Evolutionary conservation across 2,113 vertebrate species (phyloP).

Genomic region (Tachysurus fulvidraco): DNA sequence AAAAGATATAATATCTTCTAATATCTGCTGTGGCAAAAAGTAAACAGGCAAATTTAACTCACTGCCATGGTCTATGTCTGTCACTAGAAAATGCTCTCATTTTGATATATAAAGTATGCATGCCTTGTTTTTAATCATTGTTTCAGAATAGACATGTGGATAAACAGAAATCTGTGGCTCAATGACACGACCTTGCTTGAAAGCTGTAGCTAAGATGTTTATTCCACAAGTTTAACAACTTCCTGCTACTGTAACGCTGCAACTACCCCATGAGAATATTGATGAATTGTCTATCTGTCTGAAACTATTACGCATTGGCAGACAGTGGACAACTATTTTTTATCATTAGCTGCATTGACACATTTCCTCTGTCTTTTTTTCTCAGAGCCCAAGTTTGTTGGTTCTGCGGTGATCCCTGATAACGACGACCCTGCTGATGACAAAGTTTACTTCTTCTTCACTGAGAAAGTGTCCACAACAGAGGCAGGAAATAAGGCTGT

Average conservation of each 20-base stretch:
- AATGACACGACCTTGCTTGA: neutral
- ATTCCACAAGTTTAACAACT: neutral
- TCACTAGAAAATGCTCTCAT: neutral
- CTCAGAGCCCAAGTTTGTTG: conserved; percentile 92
- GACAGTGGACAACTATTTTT: neutral
- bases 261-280: neutral
- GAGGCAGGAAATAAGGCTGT: conserved; percentile 80
- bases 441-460: conserved; percentile 97
- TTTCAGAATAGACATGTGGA: neutral
- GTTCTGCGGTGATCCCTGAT: conserved; percentile 88
- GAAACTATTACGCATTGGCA: neutral
- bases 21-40: neutral
- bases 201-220: neutral
- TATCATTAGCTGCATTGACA: neutral
- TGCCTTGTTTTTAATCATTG: neutral
- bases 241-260: neutral
- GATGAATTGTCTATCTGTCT: neutral
- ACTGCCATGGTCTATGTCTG: neutral
- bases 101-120: neutral
- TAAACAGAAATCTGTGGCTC: neutral
- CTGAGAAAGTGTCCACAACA: conserved; percentile 83
- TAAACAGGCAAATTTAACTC: neutral
- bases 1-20: neutral
- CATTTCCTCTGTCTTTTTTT: neutral
- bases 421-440: conserved; percentile 92